Evolutionary conservation across 2,113 vertebrate genomes (phyloP).

Genomic region (Nymphicus hollandicus): DNA sequence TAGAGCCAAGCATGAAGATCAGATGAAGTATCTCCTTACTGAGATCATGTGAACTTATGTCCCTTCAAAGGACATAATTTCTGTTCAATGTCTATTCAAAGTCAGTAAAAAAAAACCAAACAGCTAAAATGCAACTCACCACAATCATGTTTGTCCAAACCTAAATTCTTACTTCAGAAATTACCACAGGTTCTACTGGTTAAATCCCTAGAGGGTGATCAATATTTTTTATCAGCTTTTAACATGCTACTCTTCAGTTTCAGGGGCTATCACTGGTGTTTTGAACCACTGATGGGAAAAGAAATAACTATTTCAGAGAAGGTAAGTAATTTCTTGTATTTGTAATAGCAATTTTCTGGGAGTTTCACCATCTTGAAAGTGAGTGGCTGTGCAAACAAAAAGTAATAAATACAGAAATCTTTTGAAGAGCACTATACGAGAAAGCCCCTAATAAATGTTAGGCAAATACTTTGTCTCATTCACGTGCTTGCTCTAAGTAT

Average conservation of each 20-base stretch:
- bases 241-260: background rate
- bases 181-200: background rate
- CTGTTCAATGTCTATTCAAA: background rate
- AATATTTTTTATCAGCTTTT: background rate
- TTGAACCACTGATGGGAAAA: background rate
- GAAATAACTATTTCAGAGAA: background rate
- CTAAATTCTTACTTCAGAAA: background rate
- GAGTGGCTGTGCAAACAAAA: background rate
- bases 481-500: background rate
- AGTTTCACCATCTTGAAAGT: background rate
- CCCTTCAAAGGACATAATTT: background rate
- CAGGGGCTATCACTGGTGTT: background rate
- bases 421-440: background rate
- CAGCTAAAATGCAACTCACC: background rate
- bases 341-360: background rate
- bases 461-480: background rate
- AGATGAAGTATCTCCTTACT: background rate
- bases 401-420: fast-evolving
- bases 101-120: background rate
- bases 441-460: background rate
- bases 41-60: background rate
- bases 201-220: background rate
- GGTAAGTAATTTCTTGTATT: background rate
- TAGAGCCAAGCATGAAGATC: background rate
- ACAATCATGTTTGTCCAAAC: background rate